These are phyloP conservation scores for Bactericera cockerelli DNA, from an alignment of 1,140 invertebrate genomes.

Conservation along the genomic window DNA sequence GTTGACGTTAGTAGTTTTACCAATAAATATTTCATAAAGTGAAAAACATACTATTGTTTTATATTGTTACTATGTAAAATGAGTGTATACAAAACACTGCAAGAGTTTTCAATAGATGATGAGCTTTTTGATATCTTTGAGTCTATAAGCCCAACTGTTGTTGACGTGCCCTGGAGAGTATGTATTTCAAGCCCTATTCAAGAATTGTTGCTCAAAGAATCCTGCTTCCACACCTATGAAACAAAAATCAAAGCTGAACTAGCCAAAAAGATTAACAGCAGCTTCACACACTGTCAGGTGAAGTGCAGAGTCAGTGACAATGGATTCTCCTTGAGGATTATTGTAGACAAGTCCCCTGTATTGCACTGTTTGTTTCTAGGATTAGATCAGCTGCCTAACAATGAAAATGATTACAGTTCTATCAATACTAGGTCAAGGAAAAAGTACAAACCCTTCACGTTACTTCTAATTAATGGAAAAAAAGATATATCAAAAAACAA, in stretches of 20 bases:
- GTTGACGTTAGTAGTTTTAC: no score
- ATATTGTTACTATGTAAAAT: not conserved
- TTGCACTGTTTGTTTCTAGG: slow-evolving; percentile 4
- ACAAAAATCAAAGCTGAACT: not conserved
- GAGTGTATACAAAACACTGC: not conserved
- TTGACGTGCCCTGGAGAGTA: not conserved
- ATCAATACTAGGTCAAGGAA: slow-evolving; percentile 1
- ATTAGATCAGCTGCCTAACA: not conserved
- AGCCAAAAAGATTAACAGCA: not conserved
- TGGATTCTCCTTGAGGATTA: not conserved
- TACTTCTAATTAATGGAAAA: not conserved
- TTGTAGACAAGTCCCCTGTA: not conserved
- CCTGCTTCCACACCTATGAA: not conserved
- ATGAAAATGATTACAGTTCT: not conserved
- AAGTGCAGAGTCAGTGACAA: slow-evolving; percentile 2
- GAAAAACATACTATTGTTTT: no score
- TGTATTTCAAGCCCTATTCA: not conserved
- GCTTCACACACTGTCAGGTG: not conserved
- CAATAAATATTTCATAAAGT: no score
- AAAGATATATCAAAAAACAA: not conserved
- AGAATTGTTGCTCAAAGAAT: not conserved
- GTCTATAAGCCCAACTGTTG: not conserved
- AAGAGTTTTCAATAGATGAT: slow-evolving; percentile 1
- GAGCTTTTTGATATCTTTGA: not conserved
- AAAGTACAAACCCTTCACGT: not conserved